Evolutionary conservation across 2,797 vertebrate species (phyloP).

Genomic region (Acrocephalus scirpaceus): DNA sequence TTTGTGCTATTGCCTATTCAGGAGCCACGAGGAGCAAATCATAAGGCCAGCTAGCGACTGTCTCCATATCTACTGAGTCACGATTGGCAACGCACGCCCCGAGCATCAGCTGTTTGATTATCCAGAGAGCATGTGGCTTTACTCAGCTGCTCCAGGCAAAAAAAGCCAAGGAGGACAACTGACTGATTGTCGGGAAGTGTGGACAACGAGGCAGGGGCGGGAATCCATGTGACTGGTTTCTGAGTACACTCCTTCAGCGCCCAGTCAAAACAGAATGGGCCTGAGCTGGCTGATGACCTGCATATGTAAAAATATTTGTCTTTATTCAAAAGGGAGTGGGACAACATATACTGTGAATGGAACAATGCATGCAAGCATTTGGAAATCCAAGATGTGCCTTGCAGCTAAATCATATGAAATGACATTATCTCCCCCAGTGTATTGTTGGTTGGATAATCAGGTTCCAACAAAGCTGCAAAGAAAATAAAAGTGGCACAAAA

Average conservation of each 20-base stretch:
- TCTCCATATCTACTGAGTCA: constrained; percentile 60
- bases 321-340: constrained; percentile 15
- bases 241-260: constrained; percentile 42
- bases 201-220: constrained; percentile 24
- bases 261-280: constrained; percentile 30
- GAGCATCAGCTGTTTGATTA: constrained; percentile 65
- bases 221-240: constrained; percentile 53
- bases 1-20: constrained; percentile 54
- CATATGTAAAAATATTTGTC: constrained; percentile 52
- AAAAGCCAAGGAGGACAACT: constrained; percentile 45
- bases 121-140: constrained; percentile 54
- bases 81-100: not conserved
- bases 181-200: constrained; percentile 31
- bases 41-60: constrained; percentile 47
- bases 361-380: constrained; percentile 36
- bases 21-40: constrained; percentile 39
- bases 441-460: constrained; percentile 31
- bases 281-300: constrained; percentile 35
- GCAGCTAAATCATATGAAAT: constrained; percentile 58
- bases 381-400: constrained; percentile 52
- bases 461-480: constrained; percentile 13
- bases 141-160: constrained; percentile 49
- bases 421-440: constrained; percentile 1
- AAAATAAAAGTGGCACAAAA: constrained; percentile 45
- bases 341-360: constrained; percentile 31